Base-by-base conservation (phyloP, 2,113 vertebrate genomes). In the Lagopus muta region DNA sequence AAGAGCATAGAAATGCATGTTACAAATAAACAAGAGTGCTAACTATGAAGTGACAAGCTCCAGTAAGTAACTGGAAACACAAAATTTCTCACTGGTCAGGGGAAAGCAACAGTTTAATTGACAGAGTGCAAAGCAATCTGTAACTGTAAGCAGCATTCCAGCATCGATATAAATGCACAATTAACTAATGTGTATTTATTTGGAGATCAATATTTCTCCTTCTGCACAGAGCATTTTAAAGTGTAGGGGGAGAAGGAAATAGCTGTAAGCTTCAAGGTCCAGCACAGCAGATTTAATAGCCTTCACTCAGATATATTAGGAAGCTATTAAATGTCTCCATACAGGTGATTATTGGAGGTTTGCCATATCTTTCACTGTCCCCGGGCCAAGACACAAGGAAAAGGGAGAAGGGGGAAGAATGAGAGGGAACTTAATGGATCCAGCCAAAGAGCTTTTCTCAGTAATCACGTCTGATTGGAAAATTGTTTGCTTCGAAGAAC, bases 401-500 rank as follows among this genome's bases (percentile, higher is more conserved):
- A 88, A 43, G 55, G 50, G 27, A 16, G 11, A 24, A 48, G 18
- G 19, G 13, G 27, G 5, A 34, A 60, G 52, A 30, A 0, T 5
- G 42, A 25, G 52, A 82, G 38, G 43, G 9, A 88, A 55, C 42
- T 91, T 89, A 83, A 82, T 43, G 24, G 55, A 82, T 89, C n/a
- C 47, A 60, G 65, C 75, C 79, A 89, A 78, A 69, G 66, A 75
- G 32, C 16, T 57, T 71, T 74, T 70, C 74, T 72, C 66, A 50
- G 50, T 43, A 94, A 70, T 82, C 89, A 75, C 9, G 11, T 52
- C 61, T 85, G 71, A 72, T 34, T 85, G 67, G 52, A 96, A 95
- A 95, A 94, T 57, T 86, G 89, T 92, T 58, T 91, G 77, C 89
- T 91, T 89, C 88, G 86, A 76, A 80, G 91, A 93, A 88, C 61